Percentiles rank a stretch among this genome's conserved stretches.
Evolutionary conservation across 1,140 invertebrate species (phyloP).

Genomic region (Drosophila varians): DNA sequence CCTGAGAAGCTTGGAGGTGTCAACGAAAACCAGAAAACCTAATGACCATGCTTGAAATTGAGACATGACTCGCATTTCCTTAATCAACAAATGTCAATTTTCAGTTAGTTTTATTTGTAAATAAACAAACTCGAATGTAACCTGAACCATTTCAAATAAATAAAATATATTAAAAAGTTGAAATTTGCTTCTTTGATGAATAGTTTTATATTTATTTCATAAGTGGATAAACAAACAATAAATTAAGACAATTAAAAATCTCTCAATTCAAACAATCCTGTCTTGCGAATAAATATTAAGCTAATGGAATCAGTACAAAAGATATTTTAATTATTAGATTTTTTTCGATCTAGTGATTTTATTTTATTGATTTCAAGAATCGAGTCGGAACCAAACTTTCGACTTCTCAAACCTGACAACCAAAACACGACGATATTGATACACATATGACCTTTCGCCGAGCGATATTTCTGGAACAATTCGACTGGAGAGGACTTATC

Average conservation of each 20-base stretch:
- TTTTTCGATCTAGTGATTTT: background rate
- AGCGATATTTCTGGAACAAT: slow-evolving; percentile 10
- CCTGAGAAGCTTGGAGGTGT: background rate
- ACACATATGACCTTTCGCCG: slow-evolving; percentile 58
- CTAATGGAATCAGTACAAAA: slow-evolving; percentile 25
- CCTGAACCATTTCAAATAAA: background rate
- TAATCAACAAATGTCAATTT: background rate
- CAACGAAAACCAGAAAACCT: slow-evolving; percentile 1
- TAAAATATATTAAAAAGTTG: background rate
- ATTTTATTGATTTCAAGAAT: slow-evolving; percentile 39
- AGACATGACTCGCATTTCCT: slow-evolving; percentile 5
- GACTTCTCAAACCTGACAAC: slow-evolving; percentile 19
- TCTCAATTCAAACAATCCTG: background rate
- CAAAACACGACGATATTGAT: slow-evolving; percentile 28
- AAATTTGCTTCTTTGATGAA: background rate
- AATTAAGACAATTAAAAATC: background rate
- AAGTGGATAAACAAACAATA: slow-evolving; percentile 1
- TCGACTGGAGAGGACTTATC: background rate
- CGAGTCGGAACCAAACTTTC: slow-evolving; percentile 32
- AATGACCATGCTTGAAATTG: slow-evolving; percentile 12
- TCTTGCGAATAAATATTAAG: background rate
- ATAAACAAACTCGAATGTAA: background rate
- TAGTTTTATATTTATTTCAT: background rate
- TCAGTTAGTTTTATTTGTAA: background rate
- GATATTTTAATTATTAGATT: slow-evolving; percentile 17